Conservation (phyloP, 2,797 vertebrate species). For the Psittacula derbiana region DNA sequence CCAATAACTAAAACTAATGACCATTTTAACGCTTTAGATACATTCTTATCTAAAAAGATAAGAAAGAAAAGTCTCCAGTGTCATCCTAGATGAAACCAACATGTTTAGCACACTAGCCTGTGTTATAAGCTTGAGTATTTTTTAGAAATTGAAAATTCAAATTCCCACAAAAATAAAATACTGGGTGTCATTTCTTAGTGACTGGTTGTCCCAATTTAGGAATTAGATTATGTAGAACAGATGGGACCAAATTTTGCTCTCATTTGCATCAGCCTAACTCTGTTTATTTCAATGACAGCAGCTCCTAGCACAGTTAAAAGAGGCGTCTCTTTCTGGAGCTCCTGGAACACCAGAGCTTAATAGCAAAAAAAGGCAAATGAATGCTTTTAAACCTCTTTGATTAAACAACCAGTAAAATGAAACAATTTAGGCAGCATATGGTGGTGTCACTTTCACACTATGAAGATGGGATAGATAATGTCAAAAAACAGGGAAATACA, state of each 20-base stretch:
- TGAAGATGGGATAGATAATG: not conserved
- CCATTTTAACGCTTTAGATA: not conserved
- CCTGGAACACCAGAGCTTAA: not conserved
- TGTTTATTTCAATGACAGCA: conserved; percentile 13
- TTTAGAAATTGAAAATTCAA: not conserved
- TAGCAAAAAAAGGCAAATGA: not conserved
- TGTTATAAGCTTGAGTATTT: not conserved
- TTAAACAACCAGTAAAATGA: not conserved
- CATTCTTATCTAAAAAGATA: not conserved
- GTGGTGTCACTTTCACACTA: not conserved
- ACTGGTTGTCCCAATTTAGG: conserved; percentile 16
- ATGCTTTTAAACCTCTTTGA: not conserved
- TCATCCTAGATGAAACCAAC: not conserved
- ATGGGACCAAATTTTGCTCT: conserved; percentile 43
- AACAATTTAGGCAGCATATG: not conserved
- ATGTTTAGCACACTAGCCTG: not conserved
- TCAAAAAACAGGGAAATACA: not conserved
- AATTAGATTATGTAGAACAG: conserved; percentile 18
- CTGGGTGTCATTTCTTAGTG: not conserved
- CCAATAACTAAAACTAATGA: not conserved
- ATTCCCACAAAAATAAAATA: conserved; percentile 6
- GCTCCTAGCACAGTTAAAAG: not conserved
- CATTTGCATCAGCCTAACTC: conserved; percentile 24
- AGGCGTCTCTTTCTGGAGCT: not conserved
- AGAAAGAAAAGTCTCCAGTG: not conserved